phyloP scores from a whole-genome alignment of 2,797 vertebrate genomes.

The Sebastiscus tertius region DNA sequence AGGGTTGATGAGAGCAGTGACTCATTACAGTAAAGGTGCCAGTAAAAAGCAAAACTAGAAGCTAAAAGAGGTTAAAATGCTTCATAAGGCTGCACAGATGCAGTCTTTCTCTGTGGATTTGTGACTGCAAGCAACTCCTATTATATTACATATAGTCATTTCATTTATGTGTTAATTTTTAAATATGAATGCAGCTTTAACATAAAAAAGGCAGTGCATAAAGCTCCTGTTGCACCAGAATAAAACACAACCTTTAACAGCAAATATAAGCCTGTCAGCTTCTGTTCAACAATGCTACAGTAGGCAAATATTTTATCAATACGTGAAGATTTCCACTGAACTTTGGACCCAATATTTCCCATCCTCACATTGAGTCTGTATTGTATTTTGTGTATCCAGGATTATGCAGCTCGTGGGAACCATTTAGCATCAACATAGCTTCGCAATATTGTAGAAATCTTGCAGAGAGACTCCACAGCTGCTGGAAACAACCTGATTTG shows the following conservation, averaged over 20 bases:
- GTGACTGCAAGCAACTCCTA: background rate
- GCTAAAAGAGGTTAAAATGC: background rate
- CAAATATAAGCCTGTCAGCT: background rate
- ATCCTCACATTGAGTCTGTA: background rate
- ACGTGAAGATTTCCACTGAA: background rate
- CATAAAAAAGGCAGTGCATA: background rate
- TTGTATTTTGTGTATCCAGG: constrained; percentile 29
- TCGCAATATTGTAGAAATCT: constrained; percentile 31
- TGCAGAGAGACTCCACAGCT: constrained; percentile 22
- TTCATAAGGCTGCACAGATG: background rate
- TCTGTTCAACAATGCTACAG: background rate
- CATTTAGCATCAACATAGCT: constrained; percentile 23
- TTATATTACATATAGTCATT: background rate
- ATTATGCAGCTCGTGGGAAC: constrained; percentile 46
- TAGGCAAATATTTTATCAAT: constrained; percentile 12
- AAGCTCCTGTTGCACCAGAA: background rate
- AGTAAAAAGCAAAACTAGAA: background rate
- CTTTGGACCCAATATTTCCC: constrained; percentile 6
- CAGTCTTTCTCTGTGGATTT: background rate
- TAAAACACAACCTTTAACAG: background rate
- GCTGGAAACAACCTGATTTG: constrained; percentile 32
- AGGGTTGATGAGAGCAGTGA: background rate
- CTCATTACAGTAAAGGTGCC: background rate
- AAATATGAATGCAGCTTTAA: background rate
- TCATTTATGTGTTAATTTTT: background rate